Conservation (phyloP, 1,140 invertebrate genomes). For the Streblospio benedicti region DNA sequence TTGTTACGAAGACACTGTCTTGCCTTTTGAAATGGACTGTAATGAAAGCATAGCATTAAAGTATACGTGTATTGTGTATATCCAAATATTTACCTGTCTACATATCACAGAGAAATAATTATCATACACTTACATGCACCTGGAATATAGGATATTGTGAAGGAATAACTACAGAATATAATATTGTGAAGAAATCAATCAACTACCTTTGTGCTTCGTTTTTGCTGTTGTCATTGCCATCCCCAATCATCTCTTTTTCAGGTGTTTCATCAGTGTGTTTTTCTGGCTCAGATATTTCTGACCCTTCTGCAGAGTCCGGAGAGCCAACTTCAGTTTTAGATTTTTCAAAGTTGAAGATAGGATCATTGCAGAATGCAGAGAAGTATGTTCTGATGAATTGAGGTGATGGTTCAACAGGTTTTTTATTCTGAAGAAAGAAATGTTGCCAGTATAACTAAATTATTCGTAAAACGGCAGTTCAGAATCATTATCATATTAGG, state of each 20-base stretch:
- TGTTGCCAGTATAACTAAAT: too few relatives aligned
- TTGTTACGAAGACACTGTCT: constrained; percentile 58
- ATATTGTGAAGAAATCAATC: too few relatives aligned
- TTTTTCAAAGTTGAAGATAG: constrained; percentile 49
- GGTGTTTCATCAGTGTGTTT: constrained; percentile 19
- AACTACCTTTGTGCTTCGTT: too few relatives aligned
- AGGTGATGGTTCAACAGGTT: constrained; percentile 68
- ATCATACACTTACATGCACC: too few relatives aligned
- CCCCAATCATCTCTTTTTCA: constrained; percentile 6
- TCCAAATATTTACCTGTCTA: too few relatives aligned
- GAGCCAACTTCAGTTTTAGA: neutral
- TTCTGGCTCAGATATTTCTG: constrained; percentile 23
- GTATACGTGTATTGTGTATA: too few relatives aligned
- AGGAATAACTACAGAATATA: too few relatives aligned
- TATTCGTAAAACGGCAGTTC: constrained; percentile 10
- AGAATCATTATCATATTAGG: constrained; percentile 15
- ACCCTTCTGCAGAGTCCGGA: constrained; percentile 23
- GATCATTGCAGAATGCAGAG: constrained; percentile 74
- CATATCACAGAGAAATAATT: too few relatives aligned
- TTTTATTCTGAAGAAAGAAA: constrained; percentile 54
- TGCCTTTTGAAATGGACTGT: constrained; percentile 51
- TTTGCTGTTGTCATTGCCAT: too few relatives aligned
- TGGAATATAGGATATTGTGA: too few relatives aligned
- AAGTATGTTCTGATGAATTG: constrained; percentile 78
- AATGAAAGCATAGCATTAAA: too few relatives aligned